phyloP scores from a whole-genome alignment of 2,888 invertebrate genomes.

The Andrena praecox region DNA sequence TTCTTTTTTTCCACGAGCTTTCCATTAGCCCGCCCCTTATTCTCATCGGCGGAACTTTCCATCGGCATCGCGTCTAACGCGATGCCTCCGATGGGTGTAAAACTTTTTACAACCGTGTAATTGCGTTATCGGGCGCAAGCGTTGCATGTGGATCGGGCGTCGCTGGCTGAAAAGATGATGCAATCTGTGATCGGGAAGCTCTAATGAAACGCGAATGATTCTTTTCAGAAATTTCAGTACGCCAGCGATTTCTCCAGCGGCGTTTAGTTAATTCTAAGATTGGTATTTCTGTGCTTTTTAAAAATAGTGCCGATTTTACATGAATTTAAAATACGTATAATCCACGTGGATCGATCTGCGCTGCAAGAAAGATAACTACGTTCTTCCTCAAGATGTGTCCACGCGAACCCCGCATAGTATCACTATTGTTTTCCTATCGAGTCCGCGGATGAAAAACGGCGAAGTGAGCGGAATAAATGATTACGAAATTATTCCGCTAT shows the following conservation, averaged over 20 bases:
- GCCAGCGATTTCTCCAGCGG: neutral
- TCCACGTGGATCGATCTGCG: neutral
- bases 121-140: neutral
- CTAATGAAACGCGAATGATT: neutral
- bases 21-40: neutral
- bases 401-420: constrained; percentile 44
- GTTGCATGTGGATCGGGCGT: neutral
- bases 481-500: constrained; percentile 53
- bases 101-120: neutral
- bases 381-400: constrained; percentile 8
- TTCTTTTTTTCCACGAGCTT: constrained; percentile 2
- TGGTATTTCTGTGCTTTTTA: neutral
- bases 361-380: neutral
- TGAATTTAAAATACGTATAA: neutral
- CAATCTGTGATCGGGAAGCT: constrained; percentile 15
- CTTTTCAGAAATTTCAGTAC: neutral
- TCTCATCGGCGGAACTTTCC: neutral
- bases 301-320: neutral
- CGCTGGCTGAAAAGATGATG: neutral
- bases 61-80: neutral
- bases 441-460: constrained; percentile 38
- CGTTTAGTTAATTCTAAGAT: neutral
- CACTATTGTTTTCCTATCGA: constrained; percentile 58
- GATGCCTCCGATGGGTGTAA: neutral
- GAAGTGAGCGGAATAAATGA: constrained; percentile 50